Percentiles rank a stretch among this genome's conserved stretches.
phyloP scores from a whole-genome alignment of 1,140 invertebrate species.

The Drosophila setifemur region DNA sequence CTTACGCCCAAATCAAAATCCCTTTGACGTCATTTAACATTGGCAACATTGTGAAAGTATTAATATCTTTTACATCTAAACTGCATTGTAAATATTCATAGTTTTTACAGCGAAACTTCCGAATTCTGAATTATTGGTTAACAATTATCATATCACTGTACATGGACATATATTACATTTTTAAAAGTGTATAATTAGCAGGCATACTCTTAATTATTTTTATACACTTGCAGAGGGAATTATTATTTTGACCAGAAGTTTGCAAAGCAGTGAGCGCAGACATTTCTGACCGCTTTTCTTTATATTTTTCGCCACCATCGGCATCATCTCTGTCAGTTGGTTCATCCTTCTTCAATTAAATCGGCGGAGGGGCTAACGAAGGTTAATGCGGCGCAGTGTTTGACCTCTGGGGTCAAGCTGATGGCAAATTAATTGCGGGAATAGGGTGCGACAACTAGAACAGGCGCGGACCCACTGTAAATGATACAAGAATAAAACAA shows the following conservation, averaged over 20 bases:
- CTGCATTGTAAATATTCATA: too few species aligned
- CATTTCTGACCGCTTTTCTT: conserved; percentile 10
- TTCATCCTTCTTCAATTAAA: conserved; percentile 46
- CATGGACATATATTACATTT: too few species aligned
- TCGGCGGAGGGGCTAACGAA: conserved; percentile 68
- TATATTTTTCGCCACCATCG: neutral
- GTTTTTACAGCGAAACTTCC: too few species aligned
- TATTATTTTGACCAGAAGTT: too few species aligned
- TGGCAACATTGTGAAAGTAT: conserved; percentile 10
- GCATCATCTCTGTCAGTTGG: neutral
- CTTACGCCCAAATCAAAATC: conserved; percentile 62
- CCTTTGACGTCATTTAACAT: conserved; percentile 68
- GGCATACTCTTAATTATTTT: too few species aligned
- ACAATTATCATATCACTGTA: too few species aligned
- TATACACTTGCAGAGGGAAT: too few species aligned
- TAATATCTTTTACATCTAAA: too few species aligned
- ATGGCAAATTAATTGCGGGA: conserved; percentile 74
- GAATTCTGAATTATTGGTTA: too few species aligned
- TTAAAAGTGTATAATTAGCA: too few species aligned
- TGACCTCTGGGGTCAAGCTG: conserved; percentile 72
- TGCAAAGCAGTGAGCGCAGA: conserved; percentile 24
- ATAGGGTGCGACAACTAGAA: conserved; percentile 43
- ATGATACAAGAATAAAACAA: conserved; percentile 49
- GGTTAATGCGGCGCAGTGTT: conserved; percentile 78
- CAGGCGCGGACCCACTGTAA: conserved; percentile 41